Evolutionary conservation across 2,888 invertebrate genomes (phyloP).

Genomic region (Heliconius charithonia): DNA sequence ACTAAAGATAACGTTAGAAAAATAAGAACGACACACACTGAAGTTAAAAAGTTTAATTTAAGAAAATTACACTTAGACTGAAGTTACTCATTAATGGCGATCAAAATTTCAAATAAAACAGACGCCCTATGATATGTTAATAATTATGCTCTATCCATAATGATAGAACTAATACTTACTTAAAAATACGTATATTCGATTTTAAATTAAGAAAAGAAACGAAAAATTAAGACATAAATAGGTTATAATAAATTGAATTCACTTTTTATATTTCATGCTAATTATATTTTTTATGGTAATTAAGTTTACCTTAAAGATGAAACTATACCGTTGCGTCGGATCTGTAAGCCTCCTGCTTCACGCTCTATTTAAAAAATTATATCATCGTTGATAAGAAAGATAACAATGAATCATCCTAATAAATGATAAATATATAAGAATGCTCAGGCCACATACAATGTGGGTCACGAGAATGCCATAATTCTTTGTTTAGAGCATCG

Average conservation of each 20-base stretch:
- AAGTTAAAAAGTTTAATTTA: too few relatives aligned
- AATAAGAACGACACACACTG: too few relatives aligned
- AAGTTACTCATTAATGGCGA: too few relatives aligned
- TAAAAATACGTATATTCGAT: too few relatives aligned
- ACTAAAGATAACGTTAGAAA: not conserved
- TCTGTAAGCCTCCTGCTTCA: not conserved
- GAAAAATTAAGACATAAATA: too few relatives aligned
- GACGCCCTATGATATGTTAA: too few relatives aligned
- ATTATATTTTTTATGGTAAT: not conserved
- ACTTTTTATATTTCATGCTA: too few relatives aligned
- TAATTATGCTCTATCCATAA: too few relatives aligned
- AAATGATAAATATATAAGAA: conserved; percentile 62
- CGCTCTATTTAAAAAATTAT: conserved; percentile 33
- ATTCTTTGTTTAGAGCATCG: conserved; percentile 52
- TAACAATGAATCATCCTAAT: conserved; percentile 61
- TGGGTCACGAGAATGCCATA: conserved; percentile 59
- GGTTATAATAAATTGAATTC: not conserved
- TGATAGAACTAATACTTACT: too few relatives aligned
- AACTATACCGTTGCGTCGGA: not conserved
- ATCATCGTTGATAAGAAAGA: conserved; percentile 57
- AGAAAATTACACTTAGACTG: too few relatives aligned
- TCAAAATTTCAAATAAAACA: too few relatives aligned
- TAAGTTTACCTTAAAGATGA: not conserved
- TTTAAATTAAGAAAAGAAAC: too few relatives aligned
- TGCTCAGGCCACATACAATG: conserved; percentile 50